Conservation (phyloP, 2,797 vertebrate genomes). For the Sebastiscus tertius region DNA sequence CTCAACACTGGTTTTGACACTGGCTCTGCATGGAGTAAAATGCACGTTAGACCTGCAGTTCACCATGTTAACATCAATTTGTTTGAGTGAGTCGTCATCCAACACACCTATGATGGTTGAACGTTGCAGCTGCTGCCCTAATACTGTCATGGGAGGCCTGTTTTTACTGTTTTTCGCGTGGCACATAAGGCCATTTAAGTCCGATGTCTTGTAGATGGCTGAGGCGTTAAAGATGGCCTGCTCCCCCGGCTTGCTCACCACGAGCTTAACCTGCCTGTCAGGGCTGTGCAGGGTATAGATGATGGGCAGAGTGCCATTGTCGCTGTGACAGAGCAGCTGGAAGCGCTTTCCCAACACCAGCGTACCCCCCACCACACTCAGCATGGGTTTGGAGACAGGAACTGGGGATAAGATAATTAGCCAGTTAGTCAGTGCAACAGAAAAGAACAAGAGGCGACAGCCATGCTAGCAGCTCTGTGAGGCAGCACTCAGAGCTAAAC, state of each 20-base stretch:
- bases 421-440: neutral
- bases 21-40: constrained; percentile 60
- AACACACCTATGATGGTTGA: constrained; percentile 76
- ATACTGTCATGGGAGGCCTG: fast-evolving
- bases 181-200: constrained; percentile 65
- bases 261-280: fast-evolving
- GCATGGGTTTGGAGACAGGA: constrained; percentile 68
- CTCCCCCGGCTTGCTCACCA: constrained; percentile 29
- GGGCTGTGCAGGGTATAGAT: constrained; percentile 60
- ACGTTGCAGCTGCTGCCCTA: constrained; percentile 4
- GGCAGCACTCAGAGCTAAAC: neutral
- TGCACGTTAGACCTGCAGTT: neutral
- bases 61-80: neutral
- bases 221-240: constrained; percentile 71
- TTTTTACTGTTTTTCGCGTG: constrained; percentile 56
- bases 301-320: constrained; percentile 77
- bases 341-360: constrained; percentile 76
- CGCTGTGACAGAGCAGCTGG: constrained; percentile 70
- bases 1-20: constrained; percentile 70
- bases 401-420: constrained; percentile 54
- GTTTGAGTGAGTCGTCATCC: neutral
- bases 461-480: neutral
- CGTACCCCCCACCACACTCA: constrained; percentile 63
- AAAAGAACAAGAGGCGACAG: neutral
- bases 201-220: constrained; percentile 45